phyloP scores from a whole-genome alignment of 2,797 vertebrate genomes.

The Galagoides demidoff region DNA sequence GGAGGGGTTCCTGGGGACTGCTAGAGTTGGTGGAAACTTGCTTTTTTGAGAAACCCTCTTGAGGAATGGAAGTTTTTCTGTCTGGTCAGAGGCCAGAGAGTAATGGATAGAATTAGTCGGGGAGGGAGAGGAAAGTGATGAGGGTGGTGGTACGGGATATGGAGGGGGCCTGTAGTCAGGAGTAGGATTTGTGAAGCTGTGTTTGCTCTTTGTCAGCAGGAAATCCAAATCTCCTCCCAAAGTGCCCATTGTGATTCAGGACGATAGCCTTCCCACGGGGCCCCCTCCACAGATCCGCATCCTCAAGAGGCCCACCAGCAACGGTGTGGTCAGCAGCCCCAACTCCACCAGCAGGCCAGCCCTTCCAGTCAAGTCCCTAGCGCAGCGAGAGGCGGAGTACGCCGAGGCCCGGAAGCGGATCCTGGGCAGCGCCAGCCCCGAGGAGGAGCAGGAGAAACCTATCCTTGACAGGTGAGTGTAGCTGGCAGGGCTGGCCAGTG shows the following conservation, averaged over 20 bases:
- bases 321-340: conserved; percentile 90
- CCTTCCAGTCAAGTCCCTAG: conserved; percentile 95
- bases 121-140: not conserved
- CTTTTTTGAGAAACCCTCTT: not conserved
- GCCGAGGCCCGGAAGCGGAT: conserved; percentile 97
- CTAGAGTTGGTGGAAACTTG: conserved; percentile 43
- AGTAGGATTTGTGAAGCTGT: conserved; percentile 60
- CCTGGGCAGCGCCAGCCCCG: conserved; percentile 96
- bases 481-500: not conserved
- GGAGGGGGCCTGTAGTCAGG: not conserved
- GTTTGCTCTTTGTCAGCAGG: conserved; percentile 84
- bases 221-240: conserved; percentile 93
- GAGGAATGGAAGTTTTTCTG: not conserved
- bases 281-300: conserved; percentile 97
- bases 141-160: not conserved
- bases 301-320: conserved; percentile 95
- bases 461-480: conserved; percentile 91
- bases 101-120: not conserved
- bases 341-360: conserved; percentile 86
- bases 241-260: conserved; percentile 96
- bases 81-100: conserved; percentile 64
- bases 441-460: conserved; percentile 95
- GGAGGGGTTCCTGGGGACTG: not conserved
- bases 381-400: conserved; percentile 97
- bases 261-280: conserved; percentile 93